phyloP scores from a whole-genome alignment of 1,140 invertebrate genomes.

The Phthorimaea operculella region DNA sequence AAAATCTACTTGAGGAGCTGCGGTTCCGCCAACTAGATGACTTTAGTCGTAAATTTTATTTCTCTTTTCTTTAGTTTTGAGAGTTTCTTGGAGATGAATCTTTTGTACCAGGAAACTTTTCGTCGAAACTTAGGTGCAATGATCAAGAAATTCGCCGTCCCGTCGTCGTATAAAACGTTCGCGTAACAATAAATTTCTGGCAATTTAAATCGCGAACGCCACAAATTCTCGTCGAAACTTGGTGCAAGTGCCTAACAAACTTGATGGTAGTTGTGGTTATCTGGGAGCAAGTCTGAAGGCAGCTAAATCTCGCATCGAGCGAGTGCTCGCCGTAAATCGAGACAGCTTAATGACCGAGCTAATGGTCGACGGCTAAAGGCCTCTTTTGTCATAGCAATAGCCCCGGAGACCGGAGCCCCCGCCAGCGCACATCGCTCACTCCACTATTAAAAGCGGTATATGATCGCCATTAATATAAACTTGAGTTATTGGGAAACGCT shows the following conservation, averaged over 20 bases:
- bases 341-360: conserved; percentile 38
- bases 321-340: conserved; percentile 27
- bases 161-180: not conserved
- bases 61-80: not conserved
- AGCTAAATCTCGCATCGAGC: conserved; percentile 10
- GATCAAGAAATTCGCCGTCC: too few species aligned
- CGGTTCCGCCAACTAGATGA: conserved; percentile 3
- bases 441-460: conserved; percentile 16
- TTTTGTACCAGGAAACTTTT: not conserved
- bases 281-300: conserved; percentile 2
- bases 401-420: conserved; percentile 6
- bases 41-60: conserved; percentile 19
- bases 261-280: conserved; percentile 6
- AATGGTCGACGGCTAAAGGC: conserved; percentile 31
- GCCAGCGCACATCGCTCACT: conserved; percentile 18
- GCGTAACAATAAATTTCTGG: not conserved
- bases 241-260: conserved; percentile 4
- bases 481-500: not conserved
- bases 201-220: conserved; percentile 3
- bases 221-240: conserved; percentile 3
- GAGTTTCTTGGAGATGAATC: not conserved
- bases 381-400: conserved; percentile 27
- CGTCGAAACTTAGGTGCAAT: too few species aligned
- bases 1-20: conserved; percentile 16
- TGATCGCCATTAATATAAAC: conserved; percentile 13